A percentile compares a stretch with the other conserved stretches of the same genome.
phyloP scores from a whole-genome alignment of 2,888 invertebrate species.

The Sacculina carcini region DNA sequence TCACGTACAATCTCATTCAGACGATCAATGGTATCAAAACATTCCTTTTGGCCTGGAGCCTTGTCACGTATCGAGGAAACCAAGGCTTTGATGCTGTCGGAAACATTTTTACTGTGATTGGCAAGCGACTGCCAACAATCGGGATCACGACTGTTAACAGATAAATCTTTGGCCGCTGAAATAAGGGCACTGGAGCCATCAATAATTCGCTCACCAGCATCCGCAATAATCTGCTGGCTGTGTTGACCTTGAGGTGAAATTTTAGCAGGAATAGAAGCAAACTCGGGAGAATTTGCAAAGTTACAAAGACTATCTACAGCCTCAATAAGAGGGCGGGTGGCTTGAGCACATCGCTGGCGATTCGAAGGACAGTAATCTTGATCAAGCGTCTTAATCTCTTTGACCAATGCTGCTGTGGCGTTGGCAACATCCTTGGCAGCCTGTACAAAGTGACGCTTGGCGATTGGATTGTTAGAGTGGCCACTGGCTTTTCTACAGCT shows the following conservation, averaged over 20 bases:
- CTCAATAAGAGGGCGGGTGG: constrained; percentile 58
- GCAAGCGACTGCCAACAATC: constrained; percentile 83
- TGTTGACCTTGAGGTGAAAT: constrained; percentile 57
- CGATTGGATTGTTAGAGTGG: constrained; percentile 63
- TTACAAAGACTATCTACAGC: constrained; percentile 75
- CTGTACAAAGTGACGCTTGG: constrained; percentile 88
- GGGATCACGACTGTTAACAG: constrained; percentile 66
- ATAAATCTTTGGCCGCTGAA: constrained; percentile 61
- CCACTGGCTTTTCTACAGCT: constrained; percentile 79
- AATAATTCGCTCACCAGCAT: constrained; percentile 47
- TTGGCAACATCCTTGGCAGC: constrained; percentile 92
- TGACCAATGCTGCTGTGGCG: constrained; percentile 75
- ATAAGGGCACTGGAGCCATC: constrained; percentile 77
- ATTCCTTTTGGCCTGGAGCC: constrained; percentile 86
- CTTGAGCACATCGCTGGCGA: constrained; percentile 39
- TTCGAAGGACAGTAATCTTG: constrained; percentile 52
- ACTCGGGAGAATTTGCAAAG: constrained; percentile 82
- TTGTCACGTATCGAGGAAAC: constrained; percentile 79
- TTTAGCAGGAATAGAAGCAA: constrained; percentile 68
- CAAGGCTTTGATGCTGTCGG: constrained; percentile 80
- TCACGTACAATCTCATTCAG: constrained; percentile 46
- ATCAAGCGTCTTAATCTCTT: constrained; percentile 66
- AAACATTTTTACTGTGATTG: constrained; percentile 76
- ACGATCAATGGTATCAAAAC: constrained; percentile 52
- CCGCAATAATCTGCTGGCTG: constrained; percentile 63